A percentile compares a stretch with the other conserved stretches of the same genome.
Conservation (phyloP, 2,888 invertebrate species). For the Pseudoips prasinana region DNA sequence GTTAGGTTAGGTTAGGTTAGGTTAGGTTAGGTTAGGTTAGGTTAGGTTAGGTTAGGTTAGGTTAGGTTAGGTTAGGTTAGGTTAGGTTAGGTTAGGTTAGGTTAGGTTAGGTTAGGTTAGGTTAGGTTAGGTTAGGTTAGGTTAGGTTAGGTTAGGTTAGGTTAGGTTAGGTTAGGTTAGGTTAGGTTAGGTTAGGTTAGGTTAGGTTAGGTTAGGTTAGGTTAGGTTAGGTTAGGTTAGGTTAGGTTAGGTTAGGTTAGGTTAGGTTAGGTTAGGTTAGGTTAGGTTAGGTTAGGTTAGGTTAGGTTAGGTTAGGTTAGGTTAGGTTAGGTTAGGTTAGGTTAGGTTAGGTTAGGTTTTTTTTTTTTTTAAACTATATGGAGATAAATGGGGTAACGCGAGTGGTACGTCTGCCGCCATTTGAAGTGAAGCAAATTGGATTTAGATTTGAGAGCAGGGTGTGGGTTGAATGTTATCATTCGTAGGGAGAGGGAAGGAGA, state of each 20-base stretch:
- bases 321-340: slow-evolving; percentile 8
- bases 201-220: slow-evolving; percentile 10
- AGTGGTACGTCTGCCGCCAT: too few species aligned
- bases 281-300: slow-evolving; percentile 8
- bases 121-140: slow-evolving; percentile 14
- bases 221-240: slow-evolving; percentile 10
- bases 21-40: slow-evolving; percentile 13
- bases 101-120: slow-evolving; percentile 14
- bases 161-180: slow-evolving; percentile 11
- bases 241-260: slow-evolving; percentile 10
- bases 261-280: slow-evolving; percentile 8
- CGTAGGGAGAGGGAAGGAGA: too few species aligned
- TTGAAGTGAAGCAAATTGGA: too few species aligned
- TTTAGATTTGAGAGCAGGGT: too few species aligned
- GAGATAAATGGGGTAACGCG: too few species aligned
- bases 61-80: slow-evolving; percentile 15
- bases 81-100: slow-evolving; percentile 14
- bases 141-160: slow-evolving; percentile 12
- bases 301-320: slow-evolving; percentile 8
- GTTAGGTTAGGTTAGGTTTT: slow-evolving; percentile 6
- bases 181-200: slow-evolving; percentile 10
- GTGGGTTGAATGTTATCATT: too few species aligned
- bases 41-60: slow-evolving; percentile 17
- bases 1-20: slow-evolving; percentile 21
- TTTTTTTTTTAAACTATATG: too few species aligned